Evolutionary conservation across 2,888 invertebrate genomes (phyloP).

Genomic region (Euclidia mi): DNA sequence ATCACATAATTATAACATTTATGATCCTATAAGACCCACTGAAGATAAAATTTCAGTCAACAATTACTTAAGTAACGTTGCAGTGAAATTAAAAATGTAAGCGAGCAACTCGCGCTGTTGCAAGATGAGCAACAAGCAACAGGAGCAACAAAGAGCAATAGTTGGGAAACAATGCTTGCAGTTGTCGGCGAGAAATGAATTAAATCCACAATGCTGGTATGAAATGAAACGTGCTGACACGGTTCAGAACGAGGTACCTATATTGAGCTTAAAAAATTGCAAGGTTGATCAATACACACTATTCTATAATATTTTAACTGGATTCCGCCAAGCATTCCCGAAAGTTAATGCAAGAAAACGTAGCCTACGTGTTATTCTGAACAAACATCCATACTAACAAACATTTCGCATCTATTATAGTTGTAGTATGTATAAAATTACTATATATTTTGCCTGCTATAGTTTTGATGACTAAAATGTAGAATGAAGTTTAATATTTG

Average conservation of each 20-base stretch:
- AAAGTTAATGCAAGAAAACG: too few relatives aligned
- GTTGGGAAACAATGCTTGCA: slow-evolving; percentile 54
- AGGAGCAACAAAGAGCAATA: slow-evolving; percentile 46
- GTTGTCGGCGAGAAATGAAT: slow-evolving; percentile 56
- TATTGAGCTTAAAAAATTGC: too few relatives aligned
- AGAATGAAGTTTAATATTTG: too few relatives aligned
- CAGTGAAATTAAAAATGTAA: slow-evolving; percentile 34
- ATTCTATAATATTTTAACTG: too few relatives aligned
- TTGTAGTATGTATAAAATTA: too few relatives aligned
- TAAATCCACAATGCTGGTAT: slow-evolving; percentile 53
- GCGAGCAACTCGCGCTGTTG: slow-evolving; percentile 29
- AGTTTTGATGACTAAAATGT: too few relatives aligned
- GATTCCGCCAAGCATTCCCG: too few relatives aligned
- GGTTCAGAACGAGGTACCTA: slow-evolving; percentile 31
- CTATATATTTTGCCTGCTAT: too few relatives aligned
- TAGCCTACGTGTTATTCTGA: too few relatives aligned
- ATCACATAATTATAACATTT: slow-evolving; percentile 1
- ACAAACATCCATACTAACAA: too few relatives aligned
- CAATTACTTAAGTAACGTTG: slow-evolving; percentile 35
- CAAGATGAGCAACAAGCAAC: slow-evolving; percentile 10
- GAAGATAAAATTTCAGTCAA: slow-evolving; percentile 25
- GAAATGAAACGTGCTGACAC: slow-evolving; percentile 37
- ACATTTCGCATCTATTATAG: too few relatives aligned
- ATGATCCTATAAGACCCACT: slow-evolving; percentile 17
- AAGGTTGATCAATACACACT: too few relatives aligned